Percentiles rank a stretch among this genome's conserved stretches.
Conservation (phyloP, 2,888 invertebrate genomes). For the Drosophila histrio region DNA sequence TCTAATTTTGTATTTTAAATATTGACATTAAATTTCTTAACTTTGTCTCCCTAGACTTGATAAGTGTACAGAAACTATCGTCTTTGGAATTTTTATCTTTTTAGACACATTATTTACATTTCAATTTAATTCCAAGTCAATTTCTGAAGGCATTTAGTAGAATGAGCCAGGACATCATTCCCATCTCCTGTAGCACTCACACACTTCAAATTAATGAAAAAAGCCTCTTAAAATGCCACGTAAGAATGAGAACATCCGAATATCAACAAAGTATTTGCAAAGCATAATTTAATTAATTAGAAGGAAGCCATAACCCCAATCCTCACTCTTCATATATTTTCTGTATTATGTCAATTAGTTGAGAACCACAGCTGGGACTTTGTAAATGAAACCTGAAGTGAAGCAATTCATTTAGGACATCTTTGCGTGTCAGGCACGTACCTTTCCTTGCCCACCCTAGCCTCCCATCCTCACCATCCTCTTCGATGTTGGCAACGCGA, state of each 20-base stretch:
- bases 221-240: constrained; percentile 39
- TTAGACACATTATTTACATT: neutral
- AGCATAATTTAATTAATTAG: constrained; percentile 62
- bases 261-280: constrained; percentile 31
- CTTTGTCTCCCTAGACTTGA: neutral
- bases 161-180: neutral
- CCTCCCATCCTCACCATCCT: neutral
- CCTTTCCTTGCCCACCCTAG: neutral
- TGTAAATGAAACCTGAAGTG: constrained; percentile 22
- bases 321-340: neutral
- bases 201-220: constrained; percentile 43
- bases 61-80: neutral
- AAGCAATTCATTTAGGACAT: constrained; percentile 26
- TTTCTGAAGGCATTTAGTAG: neutral
- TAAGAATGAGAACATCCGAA: constrained; percentile 18
- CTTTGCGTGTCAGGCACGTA: constrained; percentile 24
- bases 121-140: constrained; percentile 15
- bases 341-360: constrained; percentile 49
- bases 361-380: constrained; percentile 33
- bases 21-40: neutral
- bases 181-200: neutral
- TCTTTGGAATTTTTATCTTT: neutral
- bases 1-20: neutral
- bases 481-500: constrained; percentile 28
- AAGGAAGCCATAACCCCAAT: constrained; percentile 10